Evolutionary conservation across 1,140 invertebrate species (phyloP), one percentile per base, ranked within the genome.

Genomic region (Diorhabda sublineata): DNA sequence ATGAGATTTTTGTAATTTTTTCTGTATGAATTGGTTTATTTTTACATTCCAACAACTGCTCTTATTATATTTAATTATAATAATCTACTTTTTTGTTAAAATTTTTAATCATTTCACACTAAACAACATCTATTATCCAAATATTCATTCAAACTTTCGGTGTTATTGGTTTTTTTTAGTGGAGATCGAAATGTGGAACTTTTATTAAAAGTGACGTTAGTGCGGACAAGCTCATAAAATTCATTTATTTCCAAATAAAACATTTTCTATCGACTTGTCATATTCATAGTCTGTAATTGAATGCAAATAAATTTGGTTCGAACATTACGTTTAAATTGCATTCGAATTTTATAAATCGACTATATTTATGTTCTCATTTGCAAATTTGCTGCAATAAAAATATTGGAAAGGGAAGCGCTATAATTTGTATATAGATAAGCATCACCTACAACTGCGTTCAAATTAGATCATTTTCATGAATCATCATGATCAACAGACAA

Each of bases 161-260:
- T 26, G 26, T 26, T 26, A 26, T 26, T 26, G 26, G 26, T 26
- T 26, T 26, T 26, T 26, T 26, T 26, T 26, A 26, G 26, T 26
- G 26, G 26, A 26, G 26, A 26, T 26, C 26, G 1, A 26, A 42
- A 67, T 67, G 66, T 67, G 61, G 61, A 67, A 67, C 66, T 45
- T 67, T 67, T 61, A 67, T 67, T 67, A 67, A 45, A 67, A 67
- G 59, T 43, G 58, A 67, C 66, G 45, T 61, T 58, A 67, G 45
- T 3, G 58, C 52, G 45, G 47, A 66, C 41, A 41, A 26, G 9
- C 66, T 45, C 60, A 60, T 60, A 67, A 67, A 67, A 61, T 45
- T 44, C 44, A 67, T 67, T 67, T 67, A 67, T 67, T 67, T 61
- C 47, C 43, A 52, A 67, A 61, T 67, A 67, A 67, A 67, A 60